Percentiles rank a stretch among this genome's conserved stretches.
Evolutionary conservation across 2,113 vertebrate species (phyloP).

Genomic region (Myotis yumanensis): DNA sequence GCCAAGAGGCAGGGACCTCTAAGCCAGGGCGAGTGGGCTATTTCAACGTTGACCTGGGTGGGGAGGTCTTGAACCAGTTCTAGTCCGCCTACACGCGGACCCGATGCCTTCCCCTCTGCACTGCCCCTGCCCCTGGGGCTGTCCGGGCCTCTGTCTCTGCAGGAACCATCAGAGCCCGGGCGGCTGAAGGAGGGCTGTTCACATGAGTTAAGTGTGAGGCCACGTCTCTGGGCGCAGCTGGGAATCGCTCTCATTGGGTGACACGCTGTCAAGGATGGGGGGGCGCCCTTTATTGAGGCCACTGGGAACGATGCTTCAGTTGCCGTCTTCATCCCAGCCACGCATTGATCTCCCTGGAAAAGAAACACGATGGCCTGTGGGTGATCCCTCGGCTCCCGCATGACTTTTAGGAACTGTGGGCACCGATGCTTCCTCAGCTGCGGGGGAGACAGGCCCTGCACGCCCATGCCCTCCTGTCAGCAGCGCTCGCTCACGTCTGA

Average conservation of each 20-base stretch:
- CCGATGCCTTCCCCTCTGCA: not conserved
- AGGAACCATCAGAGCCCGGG: not conserved
- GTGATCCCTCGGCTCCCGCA: not conserved
- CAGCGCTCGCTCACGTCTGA: not conserved
- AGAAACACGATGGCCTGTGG: not conserved
- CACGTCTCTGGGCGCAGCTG: not conserved
- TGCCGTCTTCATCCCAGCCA: not conserved
- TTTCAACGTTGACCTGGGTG: not conserved
- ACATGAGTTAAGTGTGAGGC: not conserved
- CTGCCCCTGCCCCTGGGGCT: not conserved
- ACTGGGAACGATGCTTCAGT: not conserved
- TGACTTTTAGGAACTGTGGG: not conserved
- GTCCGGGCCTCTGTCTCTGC: not conserved
- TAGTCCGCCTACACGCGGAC: not conserved
- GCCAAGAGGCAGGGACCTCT: not conserved
- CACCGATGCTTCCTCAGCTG: not conserved
- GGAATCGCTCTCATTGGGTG: not conserved
- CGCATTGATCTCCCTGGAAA: not conserved
- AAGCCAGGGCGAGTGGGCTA: not conserved
- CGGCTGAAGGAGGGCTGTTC: not conserved
- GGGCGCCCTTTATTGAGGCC: not conserved
- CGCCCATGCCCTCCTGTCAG: rapidly evolving
- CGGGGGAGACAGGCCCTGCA: not conserved
- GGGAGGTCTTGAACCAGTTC: not conserved
- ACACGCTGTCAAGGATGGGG: not conserved